These are phyloP conservation scores for Xyliphius kryptos DNA, from an alignment of 2,113 vertebrate species.

Conservation along the genomic window DNA sequence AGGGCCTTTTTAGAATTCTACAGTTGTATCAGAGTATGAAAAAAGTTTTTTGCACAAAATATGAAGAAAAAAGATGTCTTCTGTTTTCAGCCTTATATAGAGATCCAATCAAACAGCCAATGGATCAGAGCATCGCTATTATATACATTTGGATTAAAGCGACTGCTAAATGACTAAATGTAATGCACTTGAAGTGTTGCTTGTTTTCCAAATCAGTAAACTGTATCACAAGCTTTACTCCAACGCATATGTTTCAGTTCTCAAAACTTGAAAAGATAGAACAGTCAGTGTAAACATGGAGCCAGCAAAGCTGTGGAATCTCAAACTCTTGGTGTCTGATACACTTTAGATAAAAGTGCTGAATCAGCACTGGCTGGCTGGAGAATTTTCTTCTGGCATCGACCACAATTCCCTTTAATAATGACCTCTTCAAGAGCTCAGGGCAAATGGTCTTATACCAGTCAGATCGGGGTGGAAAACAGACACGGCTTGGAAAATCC, in stretches of 20 bases:
- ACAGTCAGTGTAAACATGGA: constrained; percentile 14
- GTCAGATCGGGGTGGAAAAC: constrained; percentile 1
- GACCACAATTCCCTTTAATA: constrained; percentile 14
- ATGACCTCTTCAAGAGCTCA: constrained; percentile 19
- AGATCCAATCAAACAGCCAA: too few relatives aligned
- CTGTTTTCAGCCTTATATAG: too few relatives aligned
- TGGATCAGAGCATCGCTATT: too few relatives aligned
- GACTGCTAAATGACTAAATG: too few relatives aligned
- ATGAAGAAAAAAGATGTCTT: too few relatives aligned
- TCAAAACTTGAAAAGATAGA: constrained; percentile 11
- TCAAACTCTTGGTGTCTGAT: constrained; percentile 1
- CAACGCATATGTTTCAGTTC: neutral
- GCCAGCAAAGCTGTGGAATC: constrained; percentile 20
- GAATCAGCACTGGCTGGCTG: constrained; percentile 2
- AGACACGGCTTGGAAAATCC: constrained; percentile 3
- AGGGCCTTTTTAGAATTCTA: too few relatives aligned
- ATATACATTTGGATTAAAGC: too few relatives aligned
- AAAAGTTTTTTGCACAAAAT: too few relatives aligned
- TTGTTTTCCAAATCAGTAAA: too few relatives aligned
- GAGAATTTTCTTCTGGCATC: constrained; percentile 19
- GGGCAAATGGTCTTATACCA: constrained; percentile 16
- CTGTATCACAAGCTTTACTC: neutral
- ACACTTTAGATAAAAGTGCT: constrained; percentile 19
- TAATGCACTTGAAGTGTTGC: too few relatives aligned
- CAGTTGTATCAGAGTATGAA: too few relatives aligned